A percentile compares a stretch with the other conserved stretches of the same genome.
Evolutionary conservation across 2,888 invertebrate genomes (phyloP).

Genomic region (Sarcophaga carnaria): DNA sequence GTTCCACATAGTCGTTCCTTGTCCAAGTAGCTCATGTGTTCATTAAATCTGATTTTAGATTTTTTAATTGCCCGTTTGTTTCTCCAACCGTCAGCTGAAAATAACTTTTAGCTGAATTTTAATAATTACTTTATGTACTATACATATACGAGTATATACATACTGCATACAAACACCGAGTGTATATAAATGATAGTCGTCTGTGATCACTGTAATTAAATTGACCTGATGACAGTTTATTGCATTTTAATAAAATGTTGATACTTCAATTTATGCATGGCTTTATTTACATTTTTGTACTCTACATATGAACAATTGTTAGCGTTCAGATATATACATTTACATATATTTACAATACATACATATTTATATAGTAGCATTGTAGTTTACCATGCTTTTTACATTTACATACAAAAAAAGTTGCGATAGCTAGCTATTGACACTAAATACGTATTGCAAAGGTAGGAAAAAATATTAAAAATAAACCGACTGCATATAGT

Average conservation of each 20-base stretch:
- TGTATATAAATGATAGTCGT: slow-evolving; percentile 35
- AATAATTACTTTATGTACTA: too few relatives aligned
- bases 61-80: too few relatives aligned
- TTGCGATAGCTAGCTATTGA: slow-evolving; percentile 32
- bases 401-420: not conserved
- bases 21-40: too few relatives aligned
- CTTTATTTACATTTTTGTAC: slow-evolving; percentile 7
- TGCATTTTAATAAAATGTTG: slow-evolving; percentile 49
- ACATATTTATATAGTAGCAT: not conserved
- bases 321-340: not conserved
- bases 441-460: slow-evolving; percentile 11
- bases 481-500: not conserved
- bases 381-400: not conserved
- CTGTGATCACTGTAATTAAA: slow-evolving; percentile 52
- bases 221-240: slow-evolving; percentile 36
- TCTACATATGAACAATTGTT: not conserved
- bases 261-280: slow-evolving; percentile 34
- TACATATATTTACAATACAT: not conserved
- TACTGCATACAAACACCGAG: not conserved
- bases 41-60: too few relatives aligned
- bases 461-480: slow-evolving; percentile 10
- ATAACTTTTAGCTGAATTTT: too few relatives aligned
- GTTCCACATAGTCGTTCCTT: too few relatives aligned
- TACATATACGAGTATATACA: not conserved
- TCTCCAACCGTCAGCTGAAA: too few relatives aligned